A percentile compares a stretch with the other conserved stretches of the same genome.
These are phyloP conservation scores for Achatina immaculata DNA, from an alignment of 1,140 invertebrate genomes.

Conservation along the genomic window DNA sequence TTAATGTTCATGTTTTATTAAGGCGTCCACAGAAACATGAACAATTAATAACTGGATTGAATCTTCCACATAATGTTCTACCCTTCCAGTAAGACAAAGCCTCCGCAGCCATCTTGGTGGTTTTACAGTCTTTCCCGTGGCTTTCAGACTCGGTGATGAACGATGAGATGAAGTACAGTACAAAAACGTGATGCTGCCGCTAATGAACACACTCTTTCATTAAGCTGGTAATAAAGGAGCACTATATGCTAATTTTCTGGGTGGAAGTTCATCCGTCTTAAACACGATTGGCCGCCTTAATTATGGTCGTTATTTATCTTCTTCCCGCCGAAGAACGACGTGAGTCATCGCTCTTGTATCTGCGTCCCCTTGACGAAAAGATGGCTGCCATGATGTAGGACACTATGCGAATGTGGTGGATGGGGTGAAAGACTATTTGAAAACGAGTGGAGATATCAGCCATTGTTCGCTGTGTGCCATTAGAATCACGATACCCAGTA, in stretches of 20 bases:
- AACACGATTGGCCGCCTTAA: background rate
- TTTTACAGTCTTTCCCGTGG: no score
- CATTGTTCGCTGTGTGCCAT: background rate
- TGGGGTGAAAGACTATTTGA: background rate
- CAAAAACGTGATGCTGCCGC: background rate
- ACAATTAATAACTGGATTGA: no score
- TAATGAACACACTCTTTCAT: constrained; percentile 24
- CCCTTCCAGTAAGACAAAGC: no score
- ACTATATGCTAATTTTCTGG: constrained; percentile 9
- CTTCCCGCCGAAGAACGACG: background rate
- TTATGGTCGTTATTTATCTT: background rate
- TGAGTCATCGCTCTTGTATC: background rate
- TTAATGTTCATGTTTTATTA: no score
- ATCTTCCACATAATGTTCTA: no score
- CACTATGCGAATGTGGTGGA: background rate
- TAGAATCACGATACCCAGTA: no score
- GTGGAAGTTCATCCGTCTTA: background rate
- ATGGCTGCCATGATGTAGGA: background rate
- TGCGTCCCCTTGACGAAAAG: background rate
- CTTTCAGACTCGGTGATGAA: constrained; percentile 20
- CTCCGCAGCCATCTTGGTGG: no score
- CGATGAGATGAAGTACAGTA: background rate
- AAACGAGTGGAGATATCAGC: background rate
- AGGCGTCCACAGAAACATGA: no score
- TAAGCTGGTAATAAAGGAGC: constrained; percentile 13